These are phyloP conservation scores for Poecilia gillii DNA, from an alignment of 2,797 vertebrate genomes.

Conservation along the genomic window DNA sequence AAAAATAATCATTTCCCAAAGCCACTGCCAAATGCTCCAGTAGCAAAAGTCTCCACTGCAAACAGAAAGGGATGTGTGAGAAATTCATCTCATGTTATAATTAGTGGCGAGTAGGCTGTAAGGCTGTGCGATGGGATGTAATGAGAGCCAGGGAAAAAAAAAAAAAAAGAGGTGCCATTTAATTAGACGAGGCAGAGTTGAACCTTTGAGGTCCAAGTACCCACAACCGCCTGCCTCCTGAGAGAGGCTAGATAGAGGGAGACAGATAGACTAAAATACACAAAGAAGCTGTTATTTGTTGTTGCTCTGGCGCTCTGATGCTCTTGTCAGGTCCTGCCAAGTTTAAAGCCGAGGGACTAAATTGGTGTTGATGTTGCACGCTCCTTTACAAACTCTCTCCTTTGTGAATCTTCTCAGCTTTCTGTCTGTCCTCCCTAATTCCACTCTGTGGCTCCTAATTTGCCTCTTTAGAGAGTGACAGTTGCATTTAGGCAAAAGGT, in stretches of 20 bases:
- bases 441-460: slow-evolving; percentile 65
- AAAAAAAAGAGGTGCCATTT: slow-evolving; percentile 32
- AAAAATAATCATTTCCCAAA: slow-evolving; percentile 73
- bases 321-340: slow-evolving; percentile 53
- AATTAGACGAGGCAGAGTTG: slow-evolving; percentile 45
- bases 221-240: slow-evolving; percentile 22
- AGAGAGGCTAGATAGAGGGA: slow-evolving; percentile 32
- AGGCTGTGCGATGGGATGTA: slow-evolving; percentile 49
- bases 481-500: slow-evolving; percentile 76
- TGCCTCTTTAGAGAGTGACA: slow-evolving; percentile 76
- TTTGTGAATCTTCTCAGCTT: slow-evolving; percentile 42
- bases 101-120: slow-evolving; percentile 37
- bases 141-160: slow-evolving; percentile 45
- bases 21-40: slow-evolving; percentile 55
- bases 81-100: slow-evolving; percentile 55
- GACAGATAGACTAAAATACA: slow-evolving; percentile 30
- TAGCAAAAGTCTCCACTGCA: slow-evolving; percentile 42
- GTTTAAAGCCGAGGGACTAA: slow-evolving; percentile 53
- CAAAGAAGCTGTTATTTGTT: slow-evolving; percentile 34
- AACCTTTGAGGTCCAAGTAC: slow-evolving; percentile 31
- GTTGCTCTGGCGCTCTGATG: slow-evolving; percentile 41
- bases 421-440: slow-evolving; percentile 54
- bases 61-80: slow-evolving; percentile 56
- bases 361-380: slow-evolving; percentile 53
- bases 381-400: slow-evolving; percentile 46